Evolutionary conservation across 2,888 invertebrate genomes (phyloP), one percentile per base, ranked within the genome.

Genomic region (Acleris holmiana): DNA sequence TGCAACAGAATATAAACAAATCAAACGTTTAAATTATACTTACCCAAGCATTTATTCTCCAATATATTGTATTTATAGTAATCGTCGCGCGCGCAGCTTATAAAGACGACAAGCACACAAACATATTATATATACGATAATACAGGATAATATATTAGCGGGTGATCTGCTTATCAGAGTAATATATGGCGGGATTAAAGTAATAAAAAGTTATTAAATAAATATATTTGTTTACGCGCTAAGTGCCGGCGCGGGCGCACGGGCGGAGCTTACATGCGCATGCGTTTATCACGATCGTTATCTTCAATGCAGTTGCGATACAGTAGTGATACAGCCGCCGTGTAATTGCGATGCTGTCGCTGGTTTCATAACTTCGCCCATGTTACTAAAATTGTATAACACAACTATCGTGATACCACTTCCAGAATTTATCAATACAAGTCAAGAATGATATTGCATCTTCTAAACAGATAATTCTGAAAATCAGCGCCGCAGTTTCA

Each of bases 181-280:
- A 88, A 90, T 82, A 88, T 89, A 91, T 90, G 88, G 83, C 78
- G 83, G 82, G 91, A 85, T 91, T 90, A 91, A 67, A 72, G 84
- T 84, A 83, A 90, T 91, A 91, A 89, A 91, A 89, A 86, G 82
- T 86, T 91, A 90, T 89, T 90, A 90, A 89, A 89, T 88, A 78
- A 80, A 89, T 89, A 89, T 90, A 88, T 91, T 89, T 90, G 89
- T 90, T 89, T 89, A 89, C 69, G 40, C 29, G 58, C 57, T 58
- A 53, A 64, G 64, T 64, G 82, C 77, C 74, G 75, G 69, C 76
- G 75, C 71, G 74, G 47, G 44, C 55, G 55, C 55, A 53, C 25
- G 25, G 53, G 53, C 18, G 15, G 71, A 70, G 74, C 73, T 66
- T 72, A 71, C 70, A 72, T 66, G 69, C 64, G 60, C 68, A 15